Evolutionary conservation across 2,113 vertebrate species (phyloP).

Genomic region (Micronycteris hirsuta): DNA sequence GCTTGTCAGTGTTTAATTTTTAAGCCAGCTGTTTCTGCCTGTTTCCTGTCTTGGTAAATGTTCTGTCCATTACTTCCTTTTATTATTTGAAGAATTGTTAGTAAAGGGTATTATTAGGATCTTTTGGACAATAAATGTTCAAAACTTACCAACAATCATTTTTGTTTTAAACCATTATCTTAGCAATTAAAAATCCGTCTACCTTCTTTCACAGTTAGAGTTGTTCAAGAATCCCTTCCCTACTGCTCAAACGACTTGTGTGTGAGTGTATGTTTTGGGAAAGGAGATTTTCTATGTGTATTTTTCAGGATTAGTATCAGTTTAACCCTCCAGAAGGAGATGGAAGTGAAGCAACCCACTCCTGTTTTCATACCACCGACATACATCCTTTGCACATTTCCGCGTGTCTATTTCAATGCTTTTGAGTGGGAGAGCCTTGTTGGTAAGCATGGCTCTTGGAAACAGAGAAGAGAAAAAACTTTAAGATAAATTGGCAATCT

Average conservation of each 20-base stretch:
- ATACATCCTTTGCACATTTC: neutral
- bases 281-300: neutral
- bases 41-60: neutral
- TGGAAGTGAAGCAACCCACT: neutral
- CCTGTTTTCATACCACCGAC: neutral
- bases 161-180: slow-evolving; percentile 6
- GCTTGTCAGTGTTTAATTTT: neutral
- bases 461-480: slow-evolving; percentile 38
- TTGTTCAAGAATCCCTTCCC: neutral
- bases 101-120: neutral
- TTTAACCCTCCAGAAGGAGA: slow-evolving; percentile 50
- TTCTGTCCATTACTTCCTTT: neutral
- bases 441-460: slow-evolving; percentile 5
- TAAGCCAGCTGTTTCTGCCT: neutral
- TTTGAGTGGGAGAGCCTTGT: slow-evolving; percentile 47
- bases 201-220: neutral
- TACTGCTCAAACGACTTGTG: neutral
- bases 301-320: slow-evolving; percentile 34
- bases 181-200: neutral
- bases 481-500: neutral
- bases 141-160: neutral
- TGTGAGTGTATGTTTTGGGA: neutral
- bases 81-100: neutral
- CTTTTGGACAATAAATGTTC: neutral
- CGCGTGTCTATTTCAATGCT: slow-evolving; percentile 18